phyloP scores from a whole-genome alignment of 2,888 invertebrate genomes.

The Habrosyne pyritoides region DNA sequence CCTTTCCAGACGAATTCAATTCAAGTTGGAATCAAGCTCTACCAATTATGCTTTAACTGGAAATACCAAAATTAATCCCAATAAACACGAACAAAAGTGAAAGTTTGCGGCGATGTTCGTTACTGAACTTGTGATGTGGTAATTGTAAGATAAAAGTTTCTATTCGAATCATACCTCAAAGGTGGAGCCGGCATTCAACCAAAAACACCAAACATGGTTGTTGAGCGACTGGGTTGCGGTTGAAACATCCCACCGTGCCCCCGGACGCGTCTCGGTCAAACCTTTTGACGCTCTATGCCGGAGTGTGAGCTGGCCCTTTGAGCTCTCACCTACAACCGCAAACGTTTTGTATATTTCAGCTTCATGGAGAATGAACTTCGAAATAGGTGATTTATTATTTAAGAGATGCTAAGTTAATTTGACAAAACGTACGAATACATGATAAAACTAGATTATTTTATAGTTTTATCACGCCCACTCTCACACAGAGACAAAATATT shows the following conservation, averaged over 20 bases:
- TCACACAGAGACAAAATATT: too few species aligned
- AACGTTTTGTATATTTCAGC: constrained; percentile 68
- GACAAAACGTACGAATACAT: too few species aligned
- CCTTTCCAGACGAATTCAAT: not conserved
- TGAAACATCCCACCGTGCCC: constrained; percentile 36
- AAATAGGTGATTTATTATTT: constrained; percentile 15
- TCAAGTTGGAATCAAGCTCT: not conserved
- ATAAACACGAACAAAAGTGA: constrained; percentile 20
- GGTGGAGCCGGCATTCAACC: constrained; percentile 40
- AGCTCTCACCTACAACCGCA: constrained; percentile 78
- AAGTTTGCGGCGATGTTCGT: constrained; percentile 21
- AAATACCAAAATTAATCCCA: constrained; percentile 3
- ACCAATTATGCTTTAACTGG: not conserved
- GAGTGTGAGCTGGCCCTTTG: constrained; percentile 73
- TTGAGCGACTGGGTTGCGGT: constrained; percentile 66
- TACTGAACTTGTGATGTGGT: constrained; percentile 24
- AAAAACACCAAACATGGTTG: constrained; percentile 55
- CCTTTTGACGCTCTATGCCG: constrained; percentile 64
- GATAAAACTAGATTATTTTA: too few species aligned
- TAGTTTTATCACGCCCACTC: too few species aligned
- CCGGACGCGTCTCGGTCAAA: constrained; percentile 68
- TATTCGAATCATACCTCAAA: constrained; percentile 43
- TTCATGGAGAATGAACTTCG: constrained; percentile 51
- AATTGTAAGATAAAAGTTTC: constrained; percentile 8
- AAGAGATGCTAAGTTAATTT: not conserved